Evolutionary conservation across 2,113 vertebrate genomes (phyloP), one percentile per base, ranked within the genome.

Genomic region (Microcebus lehilahytsara): DNA sequence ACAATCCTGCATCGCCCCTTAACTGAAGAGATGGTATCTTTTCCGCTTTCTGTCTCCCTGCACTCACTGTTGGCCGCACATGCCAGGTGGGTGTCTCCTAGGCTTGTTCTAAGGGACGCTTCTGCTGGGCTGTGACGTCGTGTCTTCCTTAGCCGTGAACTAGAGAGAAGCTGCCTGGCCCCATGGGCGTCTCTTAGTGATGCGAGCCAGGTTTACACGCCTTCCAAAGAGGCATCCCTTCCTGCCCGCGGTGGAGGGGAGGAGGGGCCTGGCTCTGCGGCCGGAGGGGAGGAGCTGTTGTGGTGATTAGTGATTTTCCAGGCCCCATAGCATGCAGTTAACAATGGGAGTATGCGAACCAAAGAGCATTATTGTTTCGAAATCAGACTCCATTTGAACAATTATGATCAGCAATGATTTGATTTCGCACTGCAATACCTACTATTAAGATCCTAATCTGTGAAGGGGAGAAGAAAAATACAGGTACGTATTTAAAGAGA

Each of bases 381-480:
- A 96, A 95, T 96, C 78, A 16, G 89, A 89, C 51, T 94, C 86
- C 6, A 40, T 95, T 95, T 89, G 60, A 89, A 86, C 83, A 95
- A 77, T 95, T 91, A 84, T 2, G 58, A 67, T 91, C 1, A 51
- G 1, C 17, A 67, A 53, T 53, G 56, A 34, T 89, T 67, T 97
- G 89, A 89, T 93, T 93, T 91, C 64, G 23, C 58, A 64, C 49
- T 58, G 85, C 86, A 97, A 74, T 83, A 64, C 62, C 95, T 77
- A 20, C 91, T 85, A 95, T 87, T 96, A 96, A 95, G 96, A 93
- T 96, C 40, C 74, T 79, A 71, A 93, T 95, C 93, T 97, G 2
- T 49, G 79, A 84, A 37, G 0, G 14, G 62, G 83, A 89, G 56
- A 16, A 19, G 78, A 32, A 80, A 94, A 66, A 78, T 58, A 69